Base-by-base conservation (phyloP, 2,888 invertebrate species). In the Caradrina clavipalpis region DNA sequence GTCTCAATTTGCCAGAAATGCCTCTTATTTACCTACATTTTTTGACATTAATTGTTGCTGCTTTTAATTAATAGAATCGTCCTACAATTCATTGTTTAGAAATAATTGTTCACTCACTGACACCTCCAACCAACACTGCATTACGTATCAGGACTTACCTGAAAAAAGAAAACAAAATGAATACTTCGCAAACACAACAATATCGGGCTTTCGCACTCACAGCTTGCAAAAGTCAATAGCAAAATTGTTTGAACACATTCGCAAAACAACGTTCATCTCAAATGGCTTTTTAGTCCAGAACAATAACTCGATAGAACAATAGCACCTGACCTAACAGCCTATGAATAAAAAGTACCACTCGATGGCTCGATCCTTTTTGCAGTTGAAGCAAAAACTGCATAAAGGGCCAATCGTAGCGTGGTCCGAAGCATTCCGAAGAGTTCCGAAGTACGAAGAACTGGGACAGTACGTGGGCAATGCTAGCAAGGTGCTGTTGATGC, bases 401-500 rank as follows among this genome's bases (percentile, higher is more conserved):
- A 88, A 90, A 91, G 91, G 90, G 90, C 88, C 89, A 88, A 90
- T 89, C 86, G 84, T 81, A 78, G 81, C 83, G 21, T 31, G 56
- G 78, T 54, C 87, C 78, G 71, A 78, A 76, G 77, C 60, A 55
- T 45, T 54, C 87, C 77, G 71, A 78, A 76, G 76, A 59, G 49
- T 45, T 54, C 87, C 77, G 69, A 78, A 80, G 79, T 67, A 47
- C 50, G 35, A 73, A 73, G 76, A 87, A 84, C 86, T 91, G 86
- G 91, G 86, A 86, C 89, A 86, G 80, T 78, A 87, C 90, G 93
- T 93, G 90, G 92, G 92, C 86, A 75, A 78, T 67, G 71, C 67
- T 80, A 80, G 85, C 83, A 87, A 90, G 90, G 88, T 89, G 89
- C 85, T 88, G 86, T 86, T 94, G 93, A 90, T 91, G 94, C 93